Evolutionary conservation across 2,113 vertebrate genomes (phyloP).

Genomic region (Sinocyclocheilus anophthalmus): DNA sequence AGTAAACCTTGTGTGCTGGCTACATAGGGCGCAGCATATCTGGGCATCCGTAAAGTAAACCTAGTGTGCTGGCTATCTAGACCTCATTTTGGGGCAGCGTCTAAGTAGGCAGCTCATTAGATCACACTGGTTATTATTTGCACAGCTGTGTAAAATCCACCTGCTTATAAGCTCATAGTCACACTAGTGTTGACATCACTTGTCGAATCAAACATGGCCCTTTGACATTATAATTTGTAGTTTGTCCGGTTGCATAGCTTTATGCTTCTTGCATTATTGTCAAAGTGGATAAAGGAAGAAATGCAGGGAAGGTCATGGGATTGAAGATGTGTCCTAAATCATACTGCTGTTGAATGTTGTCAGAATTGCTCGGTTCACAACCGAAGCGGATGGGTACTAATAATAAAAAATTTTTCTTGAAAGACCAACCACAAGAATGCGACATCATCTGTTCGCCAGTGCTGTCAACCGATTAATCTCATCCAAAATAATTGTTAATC

Average conservation of each 20-base stretch:
- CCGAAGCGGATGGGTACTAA: not conserved
- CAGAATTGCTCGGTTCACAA: not conserved
- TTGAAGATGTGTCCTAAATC: not conserved
- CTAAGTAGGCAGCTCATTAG: not conserved
- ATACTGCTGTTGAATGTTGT: not conserved
- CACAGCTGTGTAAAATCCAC: constrained; percentile 8
- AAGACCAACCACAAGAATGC: not conserved
- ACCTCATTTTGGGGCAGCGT: too few relatives aligned
- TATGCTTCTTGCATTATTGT: too few relatives aligned
- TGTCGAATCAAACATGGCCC: not conserved
- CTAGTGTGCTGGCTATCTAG: not conserved
- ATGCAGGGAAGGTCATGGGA: not conserved
- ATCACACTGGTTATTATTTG: not conserved
- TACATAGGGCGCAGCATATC: not conserved
- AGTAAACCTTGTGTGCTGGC: not conserved
- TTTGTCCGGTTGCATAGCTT: not conserved
- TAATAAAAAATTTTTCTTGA: not conserved
- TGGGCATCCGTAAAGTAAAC: not conserved
- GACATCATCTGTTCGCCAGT: too few relatives aligned
- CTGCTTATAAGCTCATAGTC: not conserved
- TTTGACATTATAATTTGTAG: not conserved
- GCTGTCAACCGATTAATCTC: too few relatives aligned
- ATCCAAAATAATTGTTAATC: too few relatives aligned
- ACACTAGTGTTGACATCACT: not conserved
- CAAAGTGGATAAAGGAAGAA: not conserved